Evolutionary conservation across 2,888 invertebrate genomes (phyloP).

Genomic region (Heterodera filipjevi): DNA sequence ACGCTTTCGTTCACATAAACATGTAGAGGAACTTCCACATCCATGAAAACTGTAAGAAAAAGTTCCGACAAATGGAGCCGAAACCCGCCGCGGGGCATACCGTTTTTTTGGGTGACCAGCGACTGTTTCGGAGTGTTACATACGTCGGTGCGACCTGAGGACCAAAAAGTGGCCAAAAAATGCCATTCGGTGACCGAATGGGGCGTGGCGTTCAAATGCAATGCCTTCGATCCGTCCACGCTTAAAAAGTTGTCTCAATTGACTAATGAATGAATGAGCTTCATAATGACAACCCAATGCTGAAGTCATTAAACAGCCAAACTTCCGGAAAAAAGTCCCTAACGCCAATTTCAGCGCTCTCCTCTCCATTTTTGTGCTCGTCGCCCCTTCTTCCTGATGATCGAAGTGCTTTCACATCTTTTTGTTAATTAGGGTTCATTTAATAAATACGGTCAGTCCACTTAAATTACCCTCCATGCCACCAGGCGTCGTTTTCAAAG

Average conservation of each 20-base stretch:
- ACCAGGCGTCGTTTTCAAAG: not conserved
- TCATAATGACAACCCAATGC: slow-evolving; percentile 42
- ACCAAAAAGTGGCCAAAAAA: slow-evolving; percentile 44
- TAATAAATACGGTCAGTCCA: not conserved
- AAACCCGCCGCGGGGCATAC: not conserved
- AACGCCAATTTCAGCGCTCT: slow-evolving; percentile 26
- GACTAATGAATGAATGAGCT: slow-evolving; percentile 15
- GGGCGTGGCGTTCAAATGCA: slow-evolving; percentile 26
- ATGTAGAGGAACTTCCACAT: slow-evolving; percentile 54
- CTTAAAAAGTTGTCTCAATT: slow-evolving; percentile 9
- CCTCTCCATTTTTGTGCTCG: not conserved
- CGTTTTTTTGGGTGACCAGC: slow-evolving; percentile 32
- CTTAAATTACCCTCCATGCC: slow-evolving; percentile 11
- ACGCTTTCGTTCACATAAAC: slow-evolving; percentile 62
- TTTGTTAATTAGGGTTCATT: not conserved
- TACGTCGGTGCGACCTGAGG: slow-evolving; percentile 30
- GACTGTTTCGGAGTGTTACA: slow-evolving; percentile 26
- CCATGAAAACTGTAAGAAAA: slow-evolving; percentile 44
- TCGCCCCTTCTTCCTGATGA: not conserved
- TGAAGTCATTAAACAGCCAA: slow-evolving; percentile 59
- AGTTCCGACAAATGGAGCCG: too few species aligned
- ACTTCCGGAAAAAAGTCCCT: slow-evolving; percentile 57
- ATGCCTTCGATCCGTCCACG: not conserved
- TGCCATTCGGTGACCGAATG: slow-evolving; percentile 42
- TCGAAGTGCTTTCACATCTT: slow-evolving; percentile 11